Evolutionary conservation across 2,888 invertebrate species (phyloP), one percentile per base, ranked within the genome.

Genomic region (Stenolophus ochropezus): DNA sequence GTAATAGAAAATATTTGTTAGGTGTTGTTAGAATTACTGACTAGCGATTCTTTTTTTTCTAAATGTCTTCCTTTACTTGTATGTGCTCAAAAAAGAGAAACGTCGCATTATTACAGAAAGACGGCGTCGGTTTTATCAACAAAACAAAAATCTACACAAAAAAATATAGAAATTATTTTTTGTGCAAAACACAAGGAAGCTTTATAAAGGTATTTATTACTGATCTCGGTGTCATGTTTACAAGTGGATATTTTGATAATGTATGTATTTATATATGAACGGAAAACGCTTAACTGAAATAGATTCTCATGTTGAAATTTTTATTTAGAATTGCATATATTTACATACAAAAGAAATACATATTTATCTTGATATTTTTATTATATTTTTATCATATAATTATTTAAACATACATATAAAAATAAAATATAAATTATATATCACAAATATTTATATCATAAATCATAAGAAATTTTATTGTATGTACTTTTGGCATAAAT

Each of bases 41-140:
- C 21, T 78, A 73, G 73, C 73, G 14, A 42, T 73, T 73, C 33
- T 80, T 80, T 80, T 14, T 33, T 80, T 80, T 73, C 20, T 80
- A 21, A 80, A 80, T 80, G 80, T 80, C 80, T 80, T 80, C 80
- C 80, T 80, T 80, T 80, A 73, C 23, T 73, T 80, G 58, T 80
- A 80, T 80, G 80, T 80, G 80, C 80, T 80, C 80, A 80, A 75
- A 71, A 69, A 71, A 78, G 65, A 53, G 71, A 14, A 25, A 69
- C 79, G 73, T 21, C 33, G 77, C 49, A 47, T 21, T 25, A 61
- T 42, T 61, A 71, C 51, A 53, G 16, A 53, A 53, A 65, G 33
- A 47, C 77, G 58, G 56, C 80, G 73, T 80, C 33, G 33, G 18
- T 80, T 79, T n/a, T 73, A 73, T 79, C 80, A 71, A 80, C 56